Base-by-base conservation (phyloP, 2,113 vertebrate species). In the Scomber scombrus region DNA sequence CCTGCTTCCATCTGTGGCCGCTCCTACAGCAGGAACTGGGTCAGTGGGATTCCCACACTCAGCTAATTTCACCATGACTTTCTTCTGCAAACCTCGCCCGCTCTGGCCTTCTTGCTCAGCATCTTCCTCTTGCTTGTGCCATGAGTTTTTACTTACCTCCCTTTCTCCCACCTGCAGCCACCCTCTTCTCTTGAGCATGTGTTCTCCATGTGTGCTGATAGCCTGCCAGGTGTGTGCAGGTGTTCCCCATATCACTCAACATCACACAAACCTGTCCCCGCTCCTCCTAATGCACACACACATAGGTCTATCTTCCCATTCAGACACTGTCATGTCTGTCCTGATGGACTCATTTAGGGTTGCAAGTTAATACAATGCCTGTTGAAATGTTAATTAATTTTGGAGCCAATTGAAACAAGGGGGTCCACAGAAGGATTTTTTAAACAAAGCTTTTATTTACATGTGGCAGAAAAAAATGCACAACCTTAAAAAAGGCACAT, bases 221-320 rank as follows among this genome's bases (percentile, higher is more conserved):
- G 88, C 65, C 65, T 8, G 70, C 85, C 93, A 95, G 93, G 94
- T 95, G 93, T 91, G 86, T 84, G 86, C 94, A 95, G 92, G 93
- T 95, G 94, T 80, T 89, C 88, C 78, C 65, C 81, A 18, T 13
- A 82, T 95, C 93, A 90, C 85, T 95, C 94, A 87, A 51, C 88
- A 92, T 88, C 77, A 52, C 78, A 80, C 85, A 90, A 92, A 86
- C 85, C 75, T 67, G 21, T 67, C 74, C 71, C 65, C 11, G 3
- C 57, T 54, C 58, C 65, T 73, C 55, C 21, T 52, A 58, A 71
- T 50, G 65, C 66, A 62, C 75, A 68, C 72, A 69, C 71, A 57
- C 40, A 75, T 86, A 66, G 40, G 77, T 75, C 65, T 26, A 46
- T 81, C 84, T 65, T 71, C 58, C 86, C 74, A 90, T 92, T 92